Evolutionary conservation across 2,113 vertebrate species (phyloP), one percentile per base, ranked within the genome.

Genomic region (Peromyscus polionotus): DNA sequence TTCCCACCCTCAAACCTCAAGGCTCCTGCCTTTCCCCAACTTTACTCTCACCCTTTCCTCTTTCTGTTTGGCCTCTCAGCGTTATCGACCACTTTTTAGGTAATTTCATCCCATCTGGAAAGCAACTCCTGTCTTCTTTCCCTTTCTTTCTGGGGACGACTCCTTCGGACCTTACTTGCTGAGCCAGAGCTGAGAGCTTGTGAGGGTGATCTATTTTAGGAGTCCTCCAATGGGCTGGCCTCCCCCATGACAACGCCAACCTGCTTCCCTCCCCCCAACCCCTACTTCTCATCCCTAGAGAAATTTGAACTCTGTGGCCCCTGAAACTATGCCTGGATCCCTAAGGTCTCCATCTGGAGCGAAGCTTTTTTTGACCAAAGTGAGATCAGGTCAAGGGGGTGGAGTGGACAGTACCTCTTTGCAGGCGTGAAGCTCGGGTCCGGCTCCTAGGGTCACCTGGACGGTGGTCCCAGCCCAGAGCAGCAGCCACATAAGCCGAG

Each of bases 361-460:
- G 67, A 72, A 57, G 42, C 48, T 48, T 20, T 16, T 36, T 79
- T 63, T 42, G 39, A 81, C 39, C 76, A 6, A 48, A 90, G 92
- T 57, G 31, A 67, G 94, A 76, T 92, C 65, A 36, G 89, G 81
- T 61, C 67, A 33, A 51, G 39, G 63, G 48, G 39, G 68, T 73
- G 70, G n/a, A 75, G 51, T 31, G 33, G 65, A 81, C 96, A 45
- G 91, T 98, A 99, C 98, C 98, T 99, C 98, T 97, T 98, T 98
- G 97, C 98, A 99, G 96, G 98, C 98, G 83, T 99, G 98, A 45
- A 99, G 98, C 96, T 98, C 96, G 14, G 51, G 97, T 88, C 93
- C 97, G 4, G 77, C 94, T 84, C 94, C 94, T 80, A 61, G 73
- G 84, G 68, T 95, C 84, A 97, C 94, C 84, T 94, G 97, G 59